Evolutionary conservation across 2,797 vertebrate species (phyloP), one percentile per base, ranked within the genome.

Genomic region (Graptemys geographica): DNA sequence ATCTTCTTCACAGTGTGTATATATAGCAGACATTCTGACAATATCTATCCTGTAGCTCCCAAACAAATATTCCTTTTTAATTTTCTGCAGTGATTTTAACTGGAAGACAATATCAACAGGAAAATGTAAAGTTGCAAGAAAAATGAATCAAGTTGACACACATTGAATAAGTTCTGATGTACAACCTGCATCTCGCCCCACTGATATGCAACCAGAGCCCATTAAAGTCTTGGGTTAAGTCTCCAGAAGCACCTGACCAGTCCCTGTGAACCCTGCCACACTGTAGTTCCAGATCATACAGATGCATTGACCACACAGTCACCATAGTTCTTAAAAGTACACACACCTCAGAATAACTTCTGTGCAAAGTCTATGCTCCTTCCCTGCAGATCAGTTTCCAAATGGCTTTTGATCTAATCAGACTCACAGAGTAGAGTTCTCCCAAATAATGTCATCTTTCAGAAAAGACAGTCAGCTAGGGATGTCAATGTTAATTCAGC

Each of bases 1-100:
- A 3, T 6, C 3, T 9, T 72, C 19, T 62, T 62, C 16, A 47
- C 41, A 44, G 2, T 3, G 6, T 8, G 4, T 11, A 18, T 12
- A 0, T 27, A 0, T 4, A 1, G 2, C 2, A 15, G 47, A 37
- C 44, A 53, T 72, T 72, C 47, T 59, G 57, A 12, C 65, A 27
- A 15, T 28, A 53, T 5, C 25, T n/a, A 25, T 37, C 44, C 6
- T 1, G 1, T n/a, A 52, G 6, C 59, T 65, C 6, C 72, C 44
- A 55, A 62, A 51, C 6, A 7, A 11, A 49, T 27, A 56, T 1
- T 1, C 44, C 11, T 28, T 74, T 51, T 25, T 52, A 19, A 79
- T 55, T 27, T 15, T 37, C 18, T 56, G 41, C 6, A 62, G 33
- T 82, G 33, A 74, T 23, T 18, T 18, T 33, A 23, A 16, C 59